phyloP scores from a whole-genome alignment of 2,113 vertebrate species.

The Lichenostomus cassidix region DNA sequence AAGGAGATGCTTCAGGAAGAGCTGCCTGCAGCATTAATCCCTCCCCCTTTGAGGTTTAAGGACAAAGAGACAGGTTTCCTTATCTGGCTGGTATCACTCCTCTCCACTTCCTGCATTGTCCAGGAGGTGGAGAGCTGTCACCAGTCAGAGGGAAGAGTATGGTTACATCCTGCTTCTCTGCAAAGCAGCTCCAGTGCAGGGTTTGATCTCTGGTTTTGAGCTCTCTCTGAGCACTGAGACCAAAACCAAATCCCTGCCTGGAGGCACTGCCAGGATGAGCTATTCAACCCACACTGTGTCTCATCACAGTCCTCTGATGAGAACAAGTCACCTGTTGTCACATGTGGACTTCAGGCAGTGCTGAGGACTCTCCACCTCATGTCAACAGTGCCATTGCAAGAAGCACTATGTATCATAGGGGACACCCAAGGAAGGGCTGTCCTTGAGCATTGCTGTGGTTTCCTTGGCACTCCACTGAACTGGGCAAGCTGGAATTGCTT shows the following conservation, averaged over 20 bases:
- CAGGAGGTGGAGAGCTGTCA: neutral
- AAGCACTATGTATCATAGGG: neutral
- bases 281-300: neutral
- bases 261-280: neutral
- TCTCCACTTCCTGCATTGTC: neutral
- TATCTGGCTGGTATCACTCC: accelerated
- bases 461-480: neutral
- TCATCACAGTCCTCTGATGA: neutral
- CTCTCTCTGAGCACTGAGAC: neutral
- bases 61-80: neutral
- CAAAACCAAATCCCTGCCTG: neutral
- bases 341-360: neutral
- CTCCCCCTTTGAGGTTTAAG: neutral
- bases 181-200: neutral
- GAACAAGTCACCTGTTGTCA: neutral
- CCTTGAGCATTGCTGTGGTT: neutral
- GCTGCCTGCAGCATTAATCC: neutral
- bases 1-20: neutral
- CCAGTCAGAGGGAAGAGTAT: neutral
- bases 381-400: neutral
- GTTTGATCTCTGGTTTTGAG: neutral
- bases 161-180: neutral
- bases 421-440: neutral
- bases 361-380: neutral
- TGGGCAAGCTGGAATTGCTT: neutral